Base-by-base conservation (phyloP, 2,113 vertebrate genomes). In the Paramormyrops kingsleyae region DNA sequence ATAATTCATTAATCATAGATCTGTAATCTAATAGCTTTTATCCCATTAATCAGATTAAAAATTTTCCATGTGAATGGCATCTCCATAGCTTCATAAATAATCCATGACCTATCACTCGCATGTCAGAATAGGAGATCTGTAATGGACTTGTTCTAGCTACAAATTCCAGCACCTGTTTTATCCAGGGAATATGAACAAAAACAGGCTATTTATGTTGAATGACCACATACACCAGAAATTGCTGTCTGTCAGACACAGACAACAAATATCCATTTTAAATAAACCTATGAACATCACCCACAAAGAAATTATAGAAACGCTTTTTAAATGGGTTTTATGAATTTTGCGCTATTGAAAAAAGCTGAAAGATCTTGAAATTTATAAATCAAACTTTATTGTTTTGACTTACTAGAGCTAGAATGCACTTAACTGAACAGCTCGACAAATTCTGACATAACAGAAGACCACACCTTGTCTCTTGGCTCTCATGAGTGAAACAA, bases 91-190 rank as follows among this genome's bases (percentile, higher is more conserved):
- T 74, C 62, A 74, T 88, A 74, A 88, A 88, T 70, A 70, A 88
- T 47, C 62, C 24, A 70, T 88, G 44, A 74, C 12, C 62, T 46
- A 47, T 70, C 87, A 47, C 42, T 70, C 87, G 47, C 49, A 70
- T 49, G 62, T 70, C 87, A 88, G 39, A 62, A 88, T 35, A 42
- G n/a, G 19, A 17, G 62, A 66, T 74, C 42, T 49, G 44, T 4
- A 70, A 47, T 47, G 42, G n/a, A n/a, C 12, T 35, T 88, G 87
- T 49, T 10, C 42, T 7, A 8, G 87, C 17, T 88, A n/a, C 87
- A 74, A 31, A 74, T 62, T 88, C 39, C 87, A 74, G 87, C 62
- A 88, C 87, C 87, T 88, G 87, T 88, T 88, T 88, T 74, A 42
- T 74, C 62, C 42, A 27, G 56, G 87, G 87, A 74, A n/a, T 35